Conservation (phyloP, 1,140 invertebrate species). For the Bilobella aurantiaca region DNA sequence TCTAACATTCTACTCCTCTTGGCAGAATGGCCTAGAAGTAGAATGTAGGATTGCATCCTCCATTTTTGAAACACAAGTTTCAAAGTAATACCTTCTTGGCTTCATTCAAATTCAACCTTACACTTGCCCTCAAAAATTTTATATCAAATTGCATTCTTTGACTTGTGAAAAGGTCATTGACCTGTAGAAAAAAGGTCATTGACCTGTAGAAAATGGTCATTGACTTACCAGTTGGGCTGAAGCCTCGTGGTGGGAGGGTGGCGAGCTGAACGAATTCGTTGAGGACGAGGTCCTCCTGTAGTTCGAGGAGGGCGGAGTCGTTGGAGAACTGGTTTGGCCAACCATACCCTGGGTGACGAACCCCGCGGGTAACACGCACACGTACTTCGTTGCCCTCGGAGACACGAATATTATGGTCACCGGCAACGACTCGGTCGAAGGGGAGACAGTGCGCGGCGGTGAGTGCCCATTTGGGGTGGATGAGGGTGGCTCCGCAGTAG, state of each 20-base stretch:
- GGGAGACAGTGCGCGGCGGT: conserved; percentile 46
- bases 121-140: no score
- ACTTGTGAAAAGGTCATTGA: no score
- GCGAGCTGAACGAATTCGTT: neutral
- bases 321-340: neutral
- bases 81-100: no score
- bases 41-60: neutral
- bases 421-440: neutral
- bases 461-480: conserved; percentile 43
- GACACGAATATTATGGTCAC: neutral
- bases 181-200: no score
- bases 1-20: no score
- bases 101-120: no score
- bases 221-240: neutral
- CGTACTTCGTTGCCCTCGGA: neutral
- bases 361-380: neutral
- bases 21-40: no score
- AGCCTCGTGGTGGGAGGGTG: neutral
- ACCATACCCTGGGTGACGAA: neutral
- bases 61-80: no score
- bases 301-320: neutral
- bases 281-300: neutral
- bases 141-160: no score
- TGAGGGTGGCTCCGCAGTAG: conserved; percentile 45
- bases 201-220: no score